Percentiles rank a stretch among this genome's conserved stretches.
Conservation (phyloP, 2,113 vertebrate genomes). For the Anas platyrhynchos region DNA sequence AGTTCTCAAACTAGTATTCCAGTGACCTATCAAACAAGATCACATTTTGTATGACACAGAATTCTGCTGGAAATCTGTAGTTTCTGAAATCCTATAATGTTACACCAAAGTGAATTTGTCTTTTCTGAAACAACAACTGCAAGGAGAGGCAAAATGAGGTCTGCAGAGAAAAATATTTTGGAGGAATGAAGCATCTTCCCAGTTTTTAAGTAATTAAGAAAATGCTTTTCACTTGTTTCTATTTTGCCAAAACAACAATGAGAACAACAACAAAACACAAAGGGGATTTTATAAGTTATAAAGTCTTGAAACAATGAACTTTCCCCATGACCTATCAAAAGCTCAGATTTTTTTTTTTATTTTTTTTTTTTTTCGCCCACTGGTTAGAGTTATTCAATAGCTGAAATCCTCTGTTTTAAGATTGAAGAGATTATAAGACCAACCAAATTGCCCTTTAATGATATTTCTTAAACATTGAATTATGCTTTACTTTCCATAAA, state of each 20-base stretch:
- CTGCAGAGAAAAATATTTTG: not conserved
- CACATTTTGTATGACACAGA: not conserved
- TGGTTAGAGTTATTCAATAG: constrained; percentile 19
- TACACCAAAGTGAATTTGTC: not conserved
- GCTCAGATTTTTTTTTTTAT: not conserved
- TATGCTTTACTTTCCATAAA: constrained; percentile 63
- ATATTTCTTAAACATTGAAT: constrained; percentile 65
- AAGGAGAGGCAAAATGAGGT: not conserved
- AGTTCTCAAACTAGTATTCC: not conserved
- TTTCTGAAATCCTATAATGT: not conserved
- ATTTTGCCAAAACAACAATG: not conserved
- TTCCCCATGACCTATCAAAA: not conserved
- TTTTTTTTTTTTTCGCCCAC: not conserved
- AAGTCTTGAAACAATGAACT: not conserved
- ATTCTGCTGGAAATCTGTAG: not conserved
- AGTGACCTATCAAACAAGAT: not conserved
- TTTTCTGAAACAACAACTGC: not conserved
- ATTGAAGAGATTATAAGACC: constrained; percentile 55
- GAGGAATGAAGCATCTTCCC: not conserved
- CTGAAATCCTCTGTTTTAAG: constrained; percentile 48
- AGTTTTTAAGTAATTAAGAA: not conserved
- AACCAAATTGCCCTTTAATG: constrained; percentile 68
- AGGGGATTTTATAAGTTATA: not conserved
- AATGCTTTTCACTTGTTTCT: not conserved
- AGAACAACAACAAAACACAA: rapidly evolving